Conservation (phyloP, 2,113 vertebrate genomes). For the Daboia siamensis region DNA sequence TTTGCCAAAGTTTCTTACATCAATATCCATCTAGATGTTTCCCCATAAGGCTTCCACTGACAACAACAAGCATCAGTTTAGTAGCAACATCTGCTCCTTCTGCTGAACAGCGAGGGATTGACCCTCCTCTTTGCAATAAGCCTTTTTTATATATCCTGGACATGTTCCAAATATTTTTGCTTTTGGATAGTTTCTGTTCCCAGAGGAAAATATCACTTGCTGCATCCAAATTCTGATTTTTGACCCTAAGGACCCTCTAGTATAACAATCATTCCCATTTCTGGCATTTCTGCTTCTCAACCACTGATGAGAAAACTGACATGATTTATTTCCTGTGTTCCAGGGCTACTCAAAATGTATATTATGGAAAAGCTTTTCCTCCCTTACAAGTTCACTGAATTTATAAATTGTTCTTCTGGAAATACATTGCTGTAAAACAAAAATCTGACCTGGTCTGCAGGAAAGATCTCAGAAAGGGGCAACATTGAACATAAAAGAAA, state of each 20-base stretch:
- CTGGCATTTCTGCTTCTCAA: not conserved
- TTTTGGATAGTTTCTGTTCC: conserved; percentile 10
- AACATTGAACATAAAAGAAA: not conserved
- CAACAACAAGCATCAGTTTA: conserved; percentile 38
- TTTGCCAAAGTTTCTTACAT: conserved; percentile 34
- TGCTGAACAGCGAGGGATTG: conserved; percentile 26
- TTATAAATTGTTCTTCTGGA: not conserved
- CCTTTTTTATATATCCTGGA: conserved; percentile 11
- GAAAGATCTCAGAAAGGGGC: not conserved
- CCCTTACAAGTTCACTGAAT: not conserved
- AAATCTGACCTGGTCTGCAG: not conserved
- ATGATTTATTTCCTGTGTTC: not conserved
- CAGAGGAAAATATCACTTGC: not conserved
- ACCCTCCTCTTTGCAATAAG: conserved; percentile 19
- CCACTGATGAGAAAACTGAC: not conserved
- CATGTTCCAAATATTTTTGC: conserved; percentile 17
- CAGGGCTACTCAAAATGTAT: not conserved
- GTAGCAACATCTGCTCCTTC: conserved; percentile 31
- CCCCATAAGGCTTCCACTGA: conserved; percentile 27
- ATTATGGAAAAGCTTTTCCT: not conserved
- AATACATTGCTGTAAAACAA: not conserved
- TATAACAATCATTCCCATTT: not conserved
- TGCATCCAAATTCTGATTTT: not conserved
- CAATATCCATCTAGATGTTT: conserved; percentile 32
- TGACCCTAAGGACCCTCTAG: not conserved